Evolutionary conservation across 2,888 invertebrate species (phyloP).

Genomic region (Tromatobia lineatoria): DNA sequence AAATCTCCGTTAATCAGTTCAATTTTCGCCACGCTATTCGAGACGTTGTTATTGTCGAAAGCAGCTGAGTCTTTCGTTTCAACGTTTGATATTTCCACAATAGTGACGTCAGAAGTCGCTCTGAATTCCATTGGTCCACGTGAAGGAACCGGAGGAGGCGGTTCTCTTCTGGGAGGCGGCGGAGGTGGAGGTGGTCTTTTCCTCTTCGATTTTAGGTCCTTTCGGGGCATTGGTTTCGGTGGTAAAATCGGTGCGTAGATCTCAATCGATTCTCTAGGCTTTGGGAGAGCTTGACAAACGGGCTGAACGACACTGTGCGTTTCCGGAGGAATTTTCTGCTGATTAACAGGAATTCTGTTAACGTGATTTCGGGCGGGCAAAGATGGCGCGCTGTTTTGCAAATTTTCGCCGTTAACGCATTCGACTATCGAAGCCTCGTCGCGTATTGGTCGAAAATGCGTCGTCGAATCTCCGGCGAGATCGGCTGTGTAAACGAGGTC

Average conservation of each 20-base stretch:
- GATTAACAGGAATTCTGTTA: slow-evolving; percentile 79
- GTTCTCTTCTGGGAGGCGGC: slow-evolving; percentile 79
- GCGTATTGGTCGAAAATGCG: slow-evolving; percentile 81
- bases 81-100: slow-evolving; percentile 48
- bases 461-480: slow-evolving; percentile 80
- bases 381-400: slow-evolving; percentile 68
- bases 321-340: slow-evolving; percentile 47
- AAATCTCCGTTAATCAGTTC: slow-evolving; percentile 44
- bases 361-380: slow-evolving; percentile 79
- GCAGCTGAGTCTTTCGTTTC: slow-evolving; percentile 38
- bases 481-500: slow-evolving; percentile 80
- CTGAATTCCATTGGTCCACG: slow-evolving; percentile 44
- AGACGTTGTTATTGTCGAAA: slow-evolving; percentile 18
- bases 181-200: slow-evolving; percentile 85
- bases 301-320: slow-evolving; percentile 10
- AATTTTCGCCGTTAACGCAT: slow-evolving; percentile 75
- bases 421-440: slow-evolving; percentile 82
- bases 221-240: slow-evolving; percentile 84
- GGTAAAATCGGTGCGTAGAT: slow-evolving; percentile 78
- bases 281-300: slow-evolving; percentile 36
- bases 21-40: slow-evolving; percentile 27
- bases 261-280: slow-evolving; percentile 49
- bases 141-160: slow-evolving; percentile 72
- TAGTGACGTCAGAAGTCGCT: slow-evolving; percentile 22
- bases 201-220: slow-evolving; percentile 80